phyloP scores from a whole-genome alignment of 64 coral and sea anemone species.

The Astreopora myriophthalma region DNA sequence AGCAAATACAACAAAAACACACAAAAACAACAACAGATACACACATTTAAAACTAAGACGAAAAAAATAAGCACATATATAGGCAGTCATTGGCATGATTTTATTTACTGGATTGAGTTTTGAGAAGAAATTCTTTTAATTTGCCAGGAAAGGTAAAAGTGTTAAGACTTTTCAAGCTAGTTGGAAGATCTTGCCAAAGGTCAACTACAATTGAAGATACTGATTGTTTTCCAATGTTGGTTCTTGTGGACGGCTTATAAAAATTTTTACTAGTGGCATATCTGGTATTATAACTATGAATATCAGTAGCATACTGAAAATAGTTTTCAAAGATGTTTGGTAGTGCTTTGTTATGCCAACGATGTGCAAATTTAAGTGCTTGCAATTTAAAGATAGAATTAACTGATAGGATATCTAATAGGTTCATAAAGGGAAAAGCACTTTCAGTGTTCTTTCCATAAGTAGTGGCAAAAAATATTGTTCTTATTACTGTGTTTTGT shows the following conservation, averaged over 20 bases:
- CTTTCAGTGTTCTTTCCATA: constrained; percentile 40
- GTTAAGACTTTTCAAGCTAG: neutral
- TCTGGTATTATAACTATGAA: constrained; percentile 36
- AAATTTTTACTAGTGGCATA: constrained; percentile 3
- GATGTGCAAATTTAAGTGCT: constrained; percentile 43
- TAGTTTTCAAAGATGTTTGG: constrained; percentile 5
- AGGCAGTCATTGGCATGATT: neutral
- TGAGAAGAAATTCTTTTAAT: neutral
- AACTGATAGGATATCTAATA: constrained; percentile 19
- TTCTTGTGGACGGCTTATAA: neutral
- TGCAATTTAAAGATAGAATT: constrained; percentile 12
- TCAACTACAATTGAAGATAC: neutral
- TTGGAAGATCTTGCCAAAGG: constrained; percentile 14
- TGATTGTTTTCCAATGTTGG: constrained; percentile 29
- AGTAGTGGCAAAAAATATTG: too few species aligned
- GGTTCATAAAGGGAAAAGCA: constrained; percentile 11
- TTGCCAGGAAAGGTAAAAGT: neutral
- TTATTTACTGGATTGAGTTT: neutral
- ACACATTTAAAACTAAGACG: neutral
- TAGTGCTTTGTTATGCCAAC: constrained; percentile 1
- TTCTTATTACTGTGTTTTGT: constrained; percentile 49
- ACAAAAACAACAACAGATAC: neutral
- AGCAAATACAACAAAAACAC: neutral
- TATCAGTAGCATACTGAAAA: constrained; percentile 54
- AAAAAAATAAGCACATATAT: neutral